Evolutionary conservation across 2,888 invertebrate genomes (phyloP).

Genomic region (Cloeon dipterum): DNA sequence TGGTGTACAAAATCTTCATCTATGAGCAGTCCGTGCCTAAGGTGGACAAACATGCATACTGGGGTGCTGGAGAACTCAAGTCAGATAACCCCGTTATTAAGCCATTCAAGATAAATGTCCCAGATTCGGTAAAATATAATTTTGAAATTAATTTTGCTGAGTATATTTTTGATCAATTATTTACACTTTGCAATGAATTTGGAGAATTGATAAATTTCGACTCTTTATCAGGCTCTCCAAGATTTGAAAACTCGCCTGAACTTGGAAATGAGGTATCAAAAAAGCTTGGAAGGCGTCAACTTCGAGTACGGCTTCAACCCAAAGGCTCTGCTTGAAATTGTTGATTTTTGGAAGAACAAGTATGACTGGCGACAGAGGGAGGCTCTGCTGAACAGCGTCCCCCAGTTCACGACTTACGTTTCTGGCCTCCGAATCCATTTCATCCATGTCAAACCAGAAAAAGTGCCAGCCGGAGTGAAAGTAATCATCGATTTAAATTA

Average conservation of each 20-base stretch:
- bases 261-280: slow-evolving; percentile 23
- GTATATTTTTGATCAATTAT: too few relatives aligned
- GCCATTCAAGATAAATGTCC: slow-evolving; percentile 4
- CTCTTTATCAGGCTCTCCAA: slow-evolving; percentile 32
- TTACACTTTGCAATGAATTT: too few relatives aligned
- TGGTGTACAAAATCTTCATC: too few relatives aligned
- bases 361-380: slow-evolving; percentile 53
- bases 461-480: slow-evolving; percentile 3
- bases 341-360: slow-evolving; percentile 51
- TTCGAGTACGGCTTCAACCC: slow-evolving; percentile 69
- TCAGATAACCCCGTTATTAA: neutral
- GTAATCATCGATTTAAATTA: slow-evolving; percentile 17
- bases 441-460: slow-evolving; percentile 18
- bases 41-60: too few relatives aligned
- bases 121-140: slow-evolving; percentile 1
- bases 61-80: slow-evolving; percentile 3
- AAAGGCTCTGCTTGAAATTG: slow-evolving; percentile 34
- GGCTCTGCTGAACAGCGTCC: slow-evolving; percentile 41
- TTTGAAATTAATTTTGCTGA: too few relatives aligned
- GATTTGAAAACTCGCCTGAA: slow-evolving; percentile 35
- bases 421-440: slow-evolving; percentile 36
- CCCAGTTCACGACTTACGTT: slow-evolving; percentile 52
- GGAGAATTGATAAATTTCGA: too few relatives aligned
- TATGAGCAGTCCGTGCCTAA: too few relatives aligned
- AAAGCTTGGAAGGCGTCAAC: slow-evolving; percentile 23